phyloP scores from a whole-genome alignment of 2,797 vertebrate species.

The Chrysocyon brachyurus region DNA sequence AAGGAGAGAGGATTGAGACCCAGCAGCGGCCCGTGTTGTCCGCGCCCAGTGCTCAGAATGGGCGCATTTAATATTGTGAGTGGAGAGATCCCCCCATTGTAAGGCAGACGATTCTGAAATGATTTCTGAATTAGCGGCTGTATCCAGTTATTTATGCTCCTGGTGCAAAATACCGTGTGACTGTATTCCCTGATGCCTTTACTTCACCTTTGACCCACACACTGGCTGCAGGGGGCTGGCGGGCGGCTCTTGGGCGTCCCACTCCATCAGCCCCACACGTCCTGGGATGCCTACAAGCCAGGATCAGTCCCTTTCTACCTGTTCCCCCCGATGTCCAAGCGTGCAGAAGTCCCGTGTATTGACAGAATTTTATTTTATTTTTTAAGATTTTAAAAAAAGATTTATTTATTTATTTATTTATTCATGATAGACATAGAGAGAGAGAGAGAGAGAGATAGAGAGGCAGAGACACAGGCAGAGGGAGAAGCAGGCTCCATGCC shows the following conservation, averaged over 20 bases:
- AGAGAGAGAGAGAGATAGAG: too few relatives aligned
- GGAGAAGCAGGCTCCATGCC: too few relatives aligned
- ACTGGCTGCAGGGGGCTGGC: background rate
- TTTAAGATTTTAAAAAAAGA: too few relatives aligned
- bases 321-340: accelerated
- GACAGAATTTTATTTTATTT: background rate
- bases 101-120: background rate
- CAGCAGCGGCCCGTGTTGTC: accelerated
- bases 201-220: accelerated
- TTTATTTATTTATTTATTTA: too few relatives aligned
- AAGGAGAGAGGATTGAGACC: accelerated
- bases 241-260: accelerated
- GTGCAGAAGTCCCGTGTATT: accelerated
- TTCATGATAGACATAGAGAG: too few relatives aligned
- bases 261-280: accelerated
- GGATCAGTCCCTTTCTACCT: accelerated
- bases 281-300: accelerated
- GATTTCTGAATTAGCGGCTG: accelerated
- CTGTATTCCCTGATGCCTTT: background rate
- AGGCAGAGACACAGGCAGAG: too few relatives aligned
- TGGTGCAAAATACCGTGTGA: background rate
- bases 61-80: accelerated
- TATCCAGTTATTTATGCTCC: background rate
- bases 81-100: accelerated
- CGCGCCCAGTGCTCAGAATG: accelerated